Conservation (phyloP, 2,113 vertebrate genomes). For the Calyptommatus sinebrachiatus region DNA sequence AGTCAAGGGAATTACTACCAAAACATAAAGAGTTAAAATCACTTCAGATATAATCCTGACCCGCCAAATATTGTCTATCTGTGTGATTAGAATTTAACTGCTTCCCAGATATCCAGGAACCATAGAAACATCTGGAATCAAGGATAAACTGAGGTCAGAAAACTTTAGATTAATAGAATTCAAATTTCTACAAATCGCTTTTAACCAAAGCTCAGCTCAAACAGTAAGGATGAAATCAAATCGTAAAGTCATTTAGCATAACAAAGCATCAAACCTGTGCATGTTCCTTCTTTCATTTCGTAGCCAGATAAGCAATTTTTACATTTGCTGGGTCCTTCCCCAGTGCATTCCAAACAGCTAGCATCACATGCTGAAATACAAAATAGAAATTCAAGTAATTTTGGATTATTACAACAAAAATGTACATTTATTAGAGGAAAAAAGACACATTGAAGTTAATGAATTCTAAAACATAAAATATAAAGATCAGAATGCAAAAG, state of each 20-base stretch:
- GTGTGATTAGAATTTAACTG: too few species aligned
- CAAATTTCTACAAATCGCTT: background rate
- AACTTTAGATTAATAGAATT: too few species aligned
- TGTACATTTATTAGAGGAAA: accelerated
- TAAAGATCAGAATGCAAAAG: background rate
- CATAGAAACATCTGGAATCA: too few species aligned
- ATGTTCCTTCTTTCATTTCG: conserved; percentile 72
- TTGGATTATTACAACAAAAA: background rate
- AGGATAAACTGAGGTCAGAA: too few species aligned
- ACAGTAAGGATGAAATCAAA: background rate
- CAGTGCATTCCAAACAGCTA: conserved; percentile 83
- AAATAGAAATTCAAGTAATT: background rate
- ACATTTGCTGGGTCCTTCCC: conserved; percentile 79
- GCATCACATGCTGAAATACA: conserved; percentile 78
- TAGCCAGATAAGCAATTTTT: conserved; percentile 79
- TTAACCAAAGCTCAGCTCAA: background rate
- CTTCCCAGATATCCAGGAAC: too few species aligned
- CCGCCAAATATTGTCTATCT: too few species aligned
- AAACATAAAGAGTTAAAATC: too few species aligned
- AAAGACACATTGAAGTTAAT: too few species aligned
- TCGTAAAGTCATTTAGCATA: background rate
- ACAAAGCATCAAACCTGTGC: conserved; percentile 72
- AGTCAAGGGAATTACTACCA: too few species aligned
- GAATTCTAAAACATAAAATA: background rate
- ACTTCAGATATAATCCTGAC: too few species aligned